phyloP scores from a whole-genome alignment of 2,888 invertebrate species.

The Andrena fulva region DNA sequence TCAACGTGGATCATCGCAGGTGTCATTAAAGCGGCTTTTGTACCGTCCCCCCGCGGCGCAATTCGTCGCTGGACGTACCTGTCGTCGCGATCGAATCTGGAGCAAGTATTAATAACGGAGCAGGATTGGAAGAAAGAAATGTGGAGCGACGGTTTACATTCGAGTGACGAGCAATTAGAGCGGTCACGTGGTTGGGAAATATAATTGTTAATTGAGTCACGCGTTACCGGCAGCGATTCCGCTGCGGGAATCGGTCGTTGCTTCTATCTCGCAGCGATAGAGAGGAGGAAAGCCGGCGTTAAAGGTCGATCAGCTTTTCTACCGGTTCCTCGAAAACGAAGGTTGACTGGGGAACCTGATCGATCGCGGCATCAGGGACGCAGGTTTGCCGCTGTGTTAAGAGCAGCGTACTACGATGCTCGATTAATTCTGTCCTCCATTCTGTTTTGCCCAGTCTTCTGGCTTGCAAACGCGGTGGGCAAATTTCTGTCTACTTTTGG shows the following conservation, averaged over 20 bases:
- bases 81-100: constrained; percentile 14
- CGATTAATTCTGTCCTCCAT: not conserved
- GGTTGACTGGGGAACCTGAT: constrained; percentile 12
- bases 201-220: constrained; percentile 21
- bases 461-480: not conserved
- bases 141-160: constrained; percentile 16
- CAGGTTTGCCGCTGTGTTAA: not conserved
- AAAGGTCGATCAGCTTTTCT: constrained; percentile 45
- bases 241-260: not conserved
- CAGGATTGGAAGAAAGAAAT: constrained; percentile 20
- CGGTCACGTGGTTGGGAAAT: constrained; percentile 34
- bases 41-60: not conserved
- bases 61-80: constrained; percentile 4
- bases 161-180: constrained; percentile 33
- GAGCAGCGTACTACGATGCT: not conserved
- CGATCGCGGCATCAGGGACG: constrained; percentile 12
- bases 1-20: constrained; percentile 28
- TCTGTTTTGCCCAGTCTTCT: not conserved
- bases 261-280: not conserved
- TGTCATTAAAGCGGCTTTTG: constrained; percentile 25
- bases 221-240: not conserved
- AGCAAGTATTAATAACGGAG: constrained; percentile 24
- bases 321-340: constrained; percentile 33
- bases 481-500: not conserved
- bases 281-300: constrained; percentile 17